Evolutionary conservation across 2,888 invertebrate genomes (phyloP), one percentile per base, ranked within the genome.

Genomic region (Drosophila peninsularis): DNA sequence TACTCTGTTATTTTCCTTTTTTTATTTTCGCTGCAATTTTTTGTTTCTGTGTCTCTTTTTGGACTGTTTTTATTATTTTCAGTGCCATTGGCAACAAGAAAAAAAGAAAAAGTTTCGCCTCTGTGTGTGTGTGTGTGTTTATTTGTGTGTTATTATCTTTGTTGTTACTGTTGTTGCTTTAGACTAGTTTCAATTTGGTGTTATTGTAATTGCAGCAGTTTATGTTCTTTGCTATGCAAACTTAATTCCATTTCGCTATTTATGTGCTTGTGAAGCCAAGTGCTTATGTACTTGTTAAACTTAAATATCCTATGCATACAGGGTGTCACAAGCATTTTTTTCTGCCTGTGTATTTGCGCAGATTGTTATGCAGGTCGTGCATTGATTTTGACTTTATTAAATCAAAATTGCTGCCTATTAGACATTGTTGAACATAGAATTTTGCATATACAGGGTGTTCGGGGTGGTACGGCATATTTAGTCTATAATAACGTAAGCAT

Each of bases 221-320:
- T 87, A 87, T 86, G 82, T 82, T 85, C 80, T 82, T 77, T 90
- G 85, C 85, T 88, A 89, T 89, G 83, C 88, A 89, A 88, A 89
- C 89, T 84, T 88, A 90, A 90, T 90, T 90, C 86, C 89, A 90
- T 90, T 90, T 85, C 71, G 78, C 88, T 90, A 86, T 90, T 90
- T 88, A 88, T 84, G 80, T 84, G 82, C 79, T 78, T 79, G 62
- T 79, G 62, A 79, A 75, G 75, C 61, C 66, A 74, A 77, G 70
- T 72, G 73, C 83, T 88, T 90, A 88, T 90, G 78, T 89, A 80
- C 82, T 90, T 78, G 76, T 74, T 69, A 62, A 87, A 88, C 73
- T 77, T 84, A 75, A 90, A 75, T 75, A 69, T 73, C 61, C 32
- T 57, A 13, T 3, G 21, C 54, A 64, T 71, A 89, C 88, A 89